A percentile compares a stretch with the other conserved stretches of the same genome.
phyloP scores from a whole-genome alignment of 1,140 invertebrate species.

The Drosophila sproati region DNA sequence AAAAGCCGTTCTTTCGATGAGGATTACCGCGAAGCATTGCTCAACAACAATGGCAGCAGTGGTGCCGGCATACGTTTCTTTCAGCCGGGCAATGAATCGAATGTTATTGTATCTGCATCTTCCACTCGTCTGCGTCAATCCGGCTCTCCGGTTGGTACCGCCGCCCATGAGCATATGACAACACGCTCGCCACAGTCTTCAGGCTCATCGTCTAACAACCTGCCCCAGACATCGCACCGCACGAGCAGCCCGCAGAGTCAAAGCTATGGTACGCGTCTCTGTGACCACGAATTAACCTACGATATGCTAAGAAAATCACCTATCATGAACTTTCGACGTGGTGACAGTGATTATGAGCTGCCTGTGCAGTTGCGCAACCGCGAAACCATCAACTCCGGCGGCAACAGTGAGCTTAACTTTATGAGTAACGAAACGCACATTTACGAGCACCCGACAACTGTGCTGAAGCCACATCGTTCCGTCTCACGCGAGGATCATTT shows the following conservation, averaged over 20 bases:
- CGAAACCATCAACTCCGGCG: slow-evolving; percentile 78
- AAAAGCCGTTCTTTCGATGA: slow-evolving; percentile 83
- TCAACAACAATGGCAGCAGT: slow-evolving; percentile 56
- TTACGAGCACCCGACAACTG: slow-evolving; percentile 76
- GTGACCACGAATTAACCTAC: slow-evolving; percentile 82
- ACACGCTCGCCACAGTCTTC: slow-evolving; percentile 75
- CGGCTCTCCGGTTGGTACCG: slow-evolving; percentile 42
- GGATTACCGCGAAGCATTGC: slow-evolving; percentile 72
- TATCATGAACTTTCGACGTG: slow-evolving; percentile 76
- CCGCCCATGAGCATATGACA: slow-evolving; percentile 44
- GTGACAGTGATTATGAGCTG: slow-evolving; percentile 70
- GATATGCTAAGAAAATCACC: slow-evolving; percentile 75
- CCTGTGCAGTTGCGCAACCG: slow-evolving; percentile 64
- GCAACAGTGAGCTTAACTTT: slow-evolving; percentile 81
- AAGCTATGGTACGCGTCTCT: slow-evolving; percentile 78
- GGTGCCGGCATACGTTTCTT: slow-evolving; percentile 51
- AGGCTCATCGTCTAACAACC: slow-evolving; percentile 73
- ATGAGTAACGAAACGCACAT: slow-evolving; percentile 79
- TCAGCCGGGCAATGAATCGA: slow-evolving; percentile 46
- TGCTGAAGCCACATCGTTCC: slow-evolving; percentile 62
- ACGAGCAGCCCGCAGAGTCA: slow-evolving; percentile 67
- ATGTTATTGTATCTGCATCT: slow-evolving; percentile 11
- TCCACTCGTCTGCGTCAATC: slow-evolving; percentile 47
- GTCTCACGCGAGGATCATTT: slow-evolving; percentile 58
- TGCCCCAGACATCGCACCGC: slow-evolving; percentile 57